Conservation (phyloP, 2,888 invertebrate genomes). For the Ligdia adustata region DNA sequence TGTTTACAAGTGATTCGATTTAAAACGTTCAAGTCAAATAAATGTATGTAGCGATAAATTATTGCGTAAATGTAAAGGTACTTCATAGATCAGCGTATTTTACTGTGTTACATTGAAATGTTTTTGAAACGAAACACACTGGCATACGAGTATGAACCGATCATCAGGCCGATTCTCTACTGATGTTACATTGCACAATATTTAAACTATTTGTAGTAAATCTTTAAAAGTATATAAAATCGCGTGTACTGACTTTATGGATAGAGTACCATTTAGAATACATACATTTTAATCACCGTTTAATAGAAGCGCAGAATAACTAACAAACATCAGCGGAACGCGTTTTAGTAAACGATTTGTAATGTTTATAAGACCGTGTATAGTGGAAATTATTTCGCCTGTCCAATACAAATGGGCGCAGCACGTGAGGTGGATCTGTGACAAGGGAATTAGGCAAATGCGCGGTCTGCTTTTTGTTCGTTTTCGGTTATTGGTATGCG, state of each 20-base stretch:
- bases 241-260: not conserved
- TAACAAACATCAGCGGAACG: constrained; percentile 6
- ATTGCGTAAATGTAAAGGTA: no score
- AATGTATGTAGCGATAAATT: no score
- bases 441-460: constrained; percentile 56
- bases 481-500: constrained; percentile 68
- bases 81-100: no score
- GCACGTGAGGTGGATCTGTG: constrained; percentile 52
- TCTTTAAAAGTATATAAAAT: no score
- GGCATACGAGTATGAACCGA: no score
- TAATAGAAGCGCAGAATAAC: constrained; percentile 1
- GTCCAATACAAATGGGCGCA: constrained; percentile 38
- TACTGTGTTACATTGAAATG: no score
- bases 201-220: not conserved
- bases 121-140: no score
- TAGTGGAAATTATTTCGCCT: constrained; percentile 39
- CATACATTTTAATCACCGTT: constrained; percentile 1
- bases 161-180: constrained; percentile 5
- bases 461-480: constrained; percentile 50
- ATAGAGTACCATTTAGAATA: constrained; percentile 2
- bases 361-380: constrained; percentile 37
- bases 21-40: constrained; percentile 12
- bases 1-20: constrained; percentile 10
- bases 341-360: constrained; percentile 30
- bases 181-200: not conserved